Evolutionary conservation across 2,888 invertebrate species (phyloP).

Genomic region (Escarpia spicata): DNA sequence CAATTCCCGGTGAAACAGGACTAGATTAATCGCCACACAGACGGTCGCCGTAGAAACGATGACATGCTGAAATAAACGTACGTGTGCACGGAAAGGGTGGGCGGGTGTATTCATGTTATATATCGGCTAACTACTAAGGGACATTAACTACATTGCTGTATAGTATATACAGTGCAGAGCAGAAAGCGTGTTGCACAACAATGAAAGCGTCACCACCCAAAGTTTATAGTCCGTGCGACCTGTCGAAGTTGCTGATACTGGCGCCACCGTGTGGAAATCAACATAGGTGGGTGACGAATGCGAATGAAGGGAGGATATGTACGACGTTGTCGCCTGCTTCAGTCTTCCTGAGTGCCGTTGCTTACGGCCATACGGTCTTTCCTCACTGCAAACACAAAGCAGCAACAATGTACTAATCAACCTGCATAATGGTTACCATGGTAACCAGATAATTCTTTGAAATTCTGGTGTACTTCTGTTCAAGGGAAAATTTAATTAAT

Average conservation of each 20-base stretch:
- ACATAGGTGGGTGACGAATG: slow-evolving; percentile 6
- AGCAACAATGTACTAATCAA: background rate
- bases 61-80: background rate
- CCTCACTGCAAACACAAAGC: background rate
- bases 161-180: slow-evolving; percentile 5
- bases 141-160: background rate
- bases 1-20: background rate
- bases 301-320: background rate
- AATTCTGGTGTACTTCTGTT: background rate
- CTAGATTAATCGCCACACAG: background rate
- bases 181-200: background rate
- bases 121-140: background rate
- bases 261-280: background rate
- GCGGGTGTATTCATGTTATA: background rate
- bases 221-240: background rate
- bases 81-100: background rate
- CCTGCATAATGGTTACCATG: background rate
- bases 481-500: too few species aligned
- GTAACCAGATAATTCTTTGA: background rate
- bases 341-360: background rate
- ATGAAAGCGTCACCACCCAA: slow-evolving; percentile 11
- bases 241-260: background rate
- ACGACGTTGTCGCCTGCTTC: background rate
- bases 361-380: background rate
- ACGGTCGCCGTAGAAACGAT: background rate